phyloP scores from a whole-genome alignment of 2,888 invertebrate species.

The Drosophila demipolita region DNA sequence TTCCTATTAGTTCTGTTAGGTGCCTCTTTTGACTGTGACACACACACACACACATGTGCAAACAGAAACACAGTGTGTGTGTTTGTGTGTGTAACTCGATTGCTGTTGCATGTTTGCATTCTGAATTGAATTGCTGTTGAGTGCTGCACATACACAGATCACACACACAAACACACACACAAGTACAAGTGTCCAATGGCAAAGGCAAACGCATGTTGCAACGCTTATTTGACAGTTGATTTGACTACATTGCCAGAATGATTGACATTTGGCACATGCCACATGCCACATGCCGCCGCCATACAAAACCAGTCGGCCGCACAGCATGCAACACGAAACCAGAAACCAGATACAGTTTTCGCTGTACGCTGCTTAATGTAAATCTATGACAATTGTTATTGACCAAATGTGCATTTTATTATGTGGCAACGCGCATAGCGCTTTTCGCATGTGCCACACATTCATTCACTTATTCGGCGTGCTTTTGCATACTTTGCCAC shows the following conservation, averaged over 20 bases:
- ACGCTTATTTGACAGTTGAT: conserved; percentile 81
- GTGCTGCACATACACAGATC: conserved; percentile 58
- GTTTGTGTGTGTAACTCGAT: conserved; percentile 63
- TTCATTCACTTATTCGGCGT: conserved; percentile 62
- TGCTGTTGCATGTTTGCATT: conserved; percentile 81
- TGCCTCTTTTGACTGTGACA: conserved; percentile 62
- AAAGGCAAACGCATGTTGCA: conserved; percentile 52
- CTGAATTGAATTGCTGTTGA: conserved; percentile 80
- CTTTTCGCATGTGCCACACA: conserved; percentile 14
- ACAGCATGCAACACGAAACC: background rate
- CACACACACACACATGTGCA: conserved; percentile 45
- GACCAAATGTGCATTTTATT: conserved; percentile 27
- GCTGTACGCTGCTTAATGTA: conserved; percentile 24
- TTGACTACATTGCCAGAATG: conserved; percentile 80
- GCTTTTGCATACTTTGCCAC: conserved; percentile 66
- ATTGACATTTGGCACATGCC: conserved; percentile 76
- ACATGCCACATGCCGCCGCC: conserved; percentile 6
- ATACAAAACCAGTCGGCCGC: conserved; percentile 31
- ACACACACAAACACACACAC: conserved; percentile 5
- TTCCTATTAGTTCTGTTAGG: conserved; percentile 55
- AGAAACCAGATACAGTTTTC: conserved; percentile 1
- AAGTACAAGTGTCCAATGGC: conserved; percentile 13
- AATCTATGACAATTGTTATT: conserved; percentile 44
- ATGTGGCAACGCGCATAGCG: background rate
- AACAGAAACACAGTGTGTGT: conserved; percentile 22